Percentiles rank a stretch among this genome's conserved stretches.
These are phyloP conservation scores for Bungarus multicinctus DNA, from an alignment of 2,113 vertebrate species.

Conservation along the genomic window DNA sequence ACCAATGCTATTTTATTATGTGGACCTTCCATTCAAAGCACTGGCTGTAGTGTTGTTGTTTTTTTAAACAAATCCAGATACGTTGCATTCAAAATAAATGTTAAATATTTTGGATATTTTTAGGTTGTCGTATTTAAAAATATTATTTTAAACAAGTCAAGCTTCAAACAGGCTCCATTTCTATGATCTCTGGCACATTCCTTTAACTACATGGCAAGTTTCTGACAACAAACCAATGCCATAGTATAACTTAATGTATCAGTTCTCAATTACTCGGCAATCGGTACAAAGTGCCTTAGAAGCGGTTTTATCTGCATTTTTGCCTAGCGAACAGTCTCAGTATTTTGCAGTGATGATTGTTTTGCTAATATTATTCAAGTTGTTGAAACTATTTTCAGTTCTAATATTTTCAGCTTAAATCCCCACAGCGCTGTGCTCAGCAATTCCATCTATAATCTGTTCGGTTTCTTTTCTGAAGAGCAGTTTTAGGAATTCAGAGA, in stretches of 20 bases:
- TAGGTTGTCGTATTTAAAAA: not conserved
- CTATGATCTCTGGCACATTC: slow-evolving; percentile 3
- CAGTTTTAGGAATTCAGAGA: not conserved
- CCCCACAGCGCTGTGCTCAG: slow-evolving; percentile 15
- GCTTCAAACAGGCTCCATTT: not conserved
- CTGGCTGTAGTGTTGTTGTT: too few relatives aligned
- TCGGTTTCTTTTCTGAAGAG: not conserved
- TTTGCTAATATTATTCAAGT: slow-evolving; percentile 48
- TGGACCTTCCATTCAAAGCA: not conserved
- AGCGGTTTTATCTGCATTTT: slow-evolving; percentile 59
- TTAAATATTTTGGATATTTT: not conserved
- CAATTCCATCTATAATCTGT: not conserved
- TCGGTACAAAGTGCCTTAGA: slow-evolving; percentile 29
- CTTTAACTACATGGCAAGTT: slow-evolving; percentile 35
- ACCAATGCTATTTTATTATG: not conserved
- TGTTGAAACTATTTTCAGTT: slow-evolving; percentile 45
- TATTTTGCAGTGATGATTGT: slow-evolving; percentile 47
- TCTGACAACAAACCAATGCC: slow-evolving; percentile 42
- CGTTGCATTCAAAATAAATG: not conserved
- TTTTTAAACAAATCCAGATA: not conserved
- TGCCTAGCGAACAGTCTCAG: slow-evolving; percentile 56
- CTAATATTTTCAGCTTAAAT: slow-evolving; percentile 55
- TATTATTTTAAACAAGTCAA: not conserved
- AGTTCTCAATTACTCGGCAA: slow-evolving; percentile 34
- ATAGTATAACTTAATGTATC: slow-evolving; percentile 41